phyloP scores from a whole-genome alignment of 2,113 vertebrate genomes.

The Urocitellus parryii region DNA sequence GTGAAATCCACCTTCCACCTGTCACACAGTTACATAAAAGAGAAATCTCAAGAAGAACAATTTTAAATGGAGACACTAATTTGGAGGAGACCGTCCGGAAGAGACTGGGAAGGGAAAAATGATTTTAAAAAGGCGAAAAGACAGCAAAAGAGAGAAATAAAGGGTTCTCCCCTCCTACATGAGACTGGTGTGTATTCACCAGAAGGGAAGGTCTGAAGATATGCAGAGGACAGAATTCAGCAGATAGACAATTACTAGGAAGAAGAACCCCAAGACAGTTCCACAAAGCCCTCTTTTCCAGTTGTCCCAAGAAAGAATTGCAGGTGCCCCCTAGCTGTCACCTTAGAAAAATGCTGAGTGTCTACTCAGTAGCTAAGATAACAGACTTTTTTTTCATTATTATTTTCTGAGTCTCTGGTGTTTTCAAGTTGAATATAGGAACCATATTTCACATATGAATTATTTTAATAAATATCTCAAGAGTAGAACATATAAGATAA shows the following conservation, averaged over 20 bases:
- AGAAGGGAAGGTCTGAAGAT: not conserved
- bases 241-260: not conserved
- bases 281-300: not conserved
- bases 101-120: not conserved
- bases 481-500: not conserved
- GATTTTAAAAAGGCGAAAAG: not conserved
- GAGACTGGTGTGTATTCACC: not conserved
- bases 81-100: not conserved
- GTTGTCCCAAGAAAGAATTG: not conserved
- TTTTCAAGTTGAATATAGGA: not conserved
- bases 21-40: not conserved
- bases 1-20: not conserved
- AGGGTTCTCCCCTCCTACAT: not conserved
- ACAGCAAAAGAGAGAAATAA: not conserved
- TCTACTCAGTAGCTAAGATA: not conserved
- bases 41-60: not conserved
- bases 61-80: not conserved
- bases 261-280: not conserved
- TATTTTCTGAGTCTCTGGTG: not conserved
- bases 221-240: not conserved
- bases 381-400: not conserved
- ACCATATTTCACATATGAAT: constrained; percentile 1
- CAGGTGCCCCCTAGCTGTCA: not conserved
- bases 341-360: not conserved
- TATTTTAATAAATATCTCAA: not conserved